Percentiles rank a stretch among this genome's conserved stretches.
These are phyloP conservation scores for Druceiella hillmani DNA, from an alignment of 2,888 invertebrate species.

Conservation along the genomic window DNA sequence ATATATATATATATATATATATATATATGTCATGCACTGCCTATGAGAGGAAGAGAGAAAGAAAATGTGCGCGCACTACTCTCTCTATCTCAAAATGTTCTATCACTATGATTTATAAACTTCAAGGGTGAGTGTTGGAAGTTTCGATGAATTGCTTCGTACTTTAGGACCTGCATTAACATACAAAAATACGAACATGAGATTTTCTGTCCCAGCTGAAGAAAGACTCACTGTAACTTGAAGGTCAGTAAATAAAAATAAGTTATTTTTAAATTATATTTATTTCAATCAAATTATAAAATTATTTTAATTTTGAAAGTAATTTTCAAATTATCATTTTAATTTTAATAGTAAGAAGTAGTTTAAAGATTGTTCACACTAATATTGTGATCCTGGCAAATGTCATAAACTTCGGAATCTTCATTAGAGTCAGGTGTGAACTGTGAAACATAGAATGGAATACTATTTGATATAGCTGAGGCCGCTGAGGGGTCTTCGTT, in stretches of 20 bases:
- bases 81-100: too few species aligned
- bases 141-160: conserved; percentile 9
- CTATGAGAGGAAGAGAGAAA: too few species aligned
- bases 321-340: conserved; percentile 5
- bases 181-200: conserved; percentile 8
- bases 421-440: too few species aligned
- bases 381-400: conserved; percentile 10
- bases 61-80: too few species aligned
- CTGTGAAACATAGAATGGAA: too few species aligned
- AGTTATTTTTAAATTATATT: conserved; percentile 6
- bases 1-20: too few species aligned
- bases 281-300: conserved; percentile 6
- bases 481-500: conserved; percentile 3
- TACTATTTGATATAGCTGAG: conserved; percentile 7
- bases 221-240: conserved; percentile 9
- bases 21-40: too few species aligned
- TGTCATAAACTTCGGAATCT: conserved; percentile 10
- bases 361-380: conserved; percentile 7
- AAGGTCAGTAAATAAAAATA: conserved; percentile 7
- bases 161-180: conserved; percentile 8
- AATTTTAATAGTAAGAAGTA: conserved; percentile 6
- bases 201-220: conserved; percentile 8
- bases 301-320: conserved; percentile 5
- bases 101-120: too few species aligned
- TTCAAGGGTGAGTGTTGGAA: conserved; percentile 7